Evolutionary conservation across 2,888 invertebrate genomes (phyloP).

Genomic region (Harpagoxenus sublaevis): DNA sequence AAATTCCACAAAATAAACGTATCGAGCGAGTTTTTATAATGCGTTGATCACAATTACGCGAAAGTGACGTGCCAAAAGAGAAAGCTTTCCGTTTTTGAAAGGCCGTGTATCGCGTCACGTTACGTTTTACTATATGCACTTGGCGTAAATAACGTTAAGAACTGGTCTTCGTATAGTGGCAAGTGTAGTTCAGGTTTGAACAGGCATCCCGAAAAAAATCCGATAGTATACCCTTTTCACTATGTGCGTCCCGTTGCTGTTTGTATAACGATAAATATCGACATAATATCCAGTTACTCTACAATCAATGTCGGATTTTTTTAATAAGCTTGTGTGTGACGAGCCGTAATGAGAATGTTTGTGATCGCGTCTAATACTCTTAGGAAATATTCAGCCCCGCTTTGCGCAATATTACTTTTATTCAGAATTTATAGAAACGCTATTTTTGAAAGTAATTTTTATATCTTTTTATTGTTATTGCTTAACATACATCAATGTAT

Average conservation of each 20-base stretch:
- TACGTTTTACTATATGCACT: not conserved
- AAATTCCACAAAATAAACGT: not conserved
- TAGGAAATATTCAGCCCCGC: not conserved
- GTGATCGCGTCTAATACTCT: constrained; percentile 15
- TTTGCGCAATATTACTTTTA: not conserved
- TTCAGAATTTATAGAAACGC: not conserved
- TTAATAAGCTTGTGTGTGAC: constrained; percentile 14
- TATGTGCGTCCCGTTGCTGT: not conserved
- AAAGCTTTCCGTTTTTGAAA: not conserved
- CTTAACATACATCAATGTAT: not conserved
- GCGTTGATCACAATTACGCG: not conserved
- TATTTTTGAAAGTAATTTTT: not conserved
- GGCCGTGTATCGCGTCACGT: not conserved
- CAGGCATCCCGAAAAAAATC: constrained; percentile 18
- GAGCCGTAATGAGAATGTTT: constrained; percentile 2
- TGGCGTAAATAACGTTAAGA: not conserved
- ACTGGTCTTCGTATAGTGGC: constrained; percentile 8
- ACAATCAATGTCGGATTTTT: not conserved
- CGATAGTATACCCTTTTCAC: not conserved
- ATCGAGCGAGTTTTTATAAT: not conserved
- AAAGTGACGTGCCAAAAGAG: not conserved
- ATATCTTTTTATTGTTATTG: not conserved
- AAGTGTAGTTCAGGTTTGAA: constrained; percentile 19
- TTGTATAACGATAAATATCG: constrained; percentile 37
- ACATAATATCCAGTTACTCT: constrained; percentile 8